phyloP scores from a whole-genome alignment of 2,797 vertebrate species.

The Onychomys arenicola region DNA sequence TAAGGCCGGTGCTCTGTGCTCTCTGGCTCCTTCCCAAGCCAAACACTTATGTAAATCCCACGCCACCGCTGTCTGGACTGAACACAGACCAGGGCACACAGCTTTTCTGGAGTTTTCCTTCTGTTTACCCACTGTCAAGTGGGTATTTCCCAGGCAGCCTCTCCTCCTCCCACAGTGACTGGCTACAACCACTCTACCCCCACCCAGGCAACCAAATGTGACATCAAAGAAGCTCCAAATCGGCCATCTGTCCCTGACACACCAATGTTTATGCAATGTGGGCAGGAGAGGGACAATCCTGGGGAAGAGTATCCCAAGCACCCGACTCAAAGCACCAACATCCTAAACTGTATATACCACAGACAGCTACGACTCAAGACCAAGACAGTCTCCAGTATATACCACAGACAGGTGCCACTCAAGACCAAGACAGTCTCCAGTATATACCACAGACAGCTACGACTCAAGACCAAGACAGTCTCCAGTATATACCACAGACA shows the following conservation, averaged over 20 bases:
- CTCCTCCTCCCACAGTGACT: slow-evolving; percentile 7
- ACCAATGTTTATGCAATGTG: slow-evolving; percentile 58
- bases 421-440: background rate
- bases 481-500: too few relatives aligned
- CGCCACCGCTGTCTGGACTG: background rate
- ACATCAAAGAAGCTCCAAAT: slow-evolving; percentile 64
- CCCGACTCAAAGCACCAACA: background rate
- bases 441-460: too few relatives aligned
- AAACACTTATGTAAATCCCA: slow-evolving; percentile 51
- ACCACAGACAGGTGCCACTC: background rate
- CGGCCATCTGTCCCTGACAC: slow-evolving; percentile 79
- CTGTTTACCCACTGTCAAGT: slow-evolving; percentile 66
- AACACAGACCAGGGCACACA: background rate
- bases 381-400: accelerated
- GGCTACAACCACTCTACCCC: slow-evolving; percentile 57
- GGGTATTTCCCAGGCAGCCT: slow-evolving; percentile 68
- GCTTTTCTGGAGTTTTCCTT: background rate
- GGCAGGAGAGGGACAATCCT: slow-evolving; percentile 37
- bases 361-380: background rate
- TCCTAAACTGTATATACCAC: background rate
- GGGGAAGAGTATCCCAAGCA: background rate
- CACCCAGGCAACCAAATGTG: slow-evolving; percentile 73
- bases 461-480: too few relatives aligned
- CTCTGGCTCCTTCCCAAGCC: slow-evolving; percentile 54
- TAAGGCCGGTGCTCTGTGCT: background rate